Percentiles rank a stretch among this genome's conserved stretches.
phyloP scores from a whole-genome alignment of 2,888 invertebrate genomes.

The Brassicogethes aeneus region DNA sequence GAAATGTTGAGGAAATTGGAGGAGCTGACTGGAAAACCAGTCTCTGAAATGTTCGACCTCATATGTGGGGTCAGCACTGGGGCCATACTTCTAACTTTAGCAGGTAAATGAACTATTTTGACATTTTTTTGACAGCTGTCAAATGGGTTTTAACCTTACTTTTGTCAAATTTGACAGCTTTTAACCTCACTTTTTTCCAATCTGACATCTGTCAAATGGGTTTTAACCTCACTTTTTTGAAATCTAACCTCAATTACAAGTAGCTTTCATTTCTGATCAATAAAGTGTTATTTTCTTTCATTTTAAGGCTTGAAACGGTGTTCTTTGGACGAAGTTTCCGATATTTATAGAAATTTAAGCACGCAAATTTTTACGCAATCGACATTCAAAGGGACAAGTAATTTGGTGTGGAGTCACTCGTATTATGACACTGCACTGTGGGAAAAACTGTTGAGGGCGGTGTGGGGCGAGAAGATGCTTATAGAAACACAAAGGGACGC shows the following conservation, averaged over 20 bases:
- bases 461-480: slow-evolving; percentile 53
- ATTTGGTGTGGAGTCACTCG: slow-evolving; percentile 75
- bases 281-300: neutral
- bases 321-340: slow-evolving; percentile 51
- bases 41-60: slow-evolving; percentile 78
- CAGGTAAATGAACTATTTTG: slow-evolving; percentile 52
- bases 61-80: slow-evolving; percentile 80
- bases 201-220: no score
- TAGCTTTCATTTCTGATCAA: neutral
- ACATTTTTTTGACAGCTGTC: slow-evolving; percentile 1
- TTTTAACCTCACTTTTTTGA: no score
- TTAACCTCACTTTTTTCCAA: no score
- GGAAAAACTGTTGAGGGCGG: slow-evolving; percentile 64
- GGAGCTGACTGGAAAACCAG: slow-evolving; percentile 53
- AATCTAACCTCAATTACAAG: no score
- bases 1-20: slow-evolving; percentile 75
- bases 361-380: slow-evolving; percentile 58
- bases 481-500: slow-evolving; percentile 49
- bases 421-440: slow-evolving; percentile 82
- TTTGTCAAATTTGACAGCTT: neutral
- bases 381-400: slow-evolving; percentile 59
- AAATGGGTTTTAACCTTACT: neutral
- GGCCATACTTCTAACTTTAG: slow-evolving; percentile 66
- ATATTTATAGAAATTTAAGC: slow-evolving; percentile 51
- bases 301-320: slow-evolving; percentile 46